Conservation (phyloP, 2,888 invertebrate genomes). For the Ecliptopera silaceata region DNA sequence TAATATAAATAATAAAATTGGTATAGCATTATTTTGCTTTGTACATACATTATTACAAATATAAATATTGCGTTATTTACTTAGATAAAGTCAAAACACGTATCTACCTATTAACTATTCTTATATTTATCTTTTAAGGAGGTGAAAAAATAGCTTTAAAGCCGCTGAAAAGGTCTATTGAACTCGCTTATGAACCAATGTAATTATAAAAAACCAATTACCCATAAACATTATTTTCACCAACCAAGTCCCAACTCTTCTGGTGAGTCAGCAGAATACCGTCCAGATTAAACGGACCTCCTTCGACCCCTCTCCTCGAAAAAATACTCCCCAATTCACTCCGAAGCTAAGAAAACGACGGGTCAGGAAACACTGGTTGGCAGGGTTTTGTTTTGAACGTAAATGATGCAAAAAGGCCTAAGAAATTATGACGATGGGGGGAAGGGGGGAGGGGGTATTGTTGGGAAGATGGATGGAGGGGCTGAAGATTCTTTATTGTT, state of each 20-base stretch:
- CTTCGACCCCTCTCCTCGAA: constrained; percentile 28
- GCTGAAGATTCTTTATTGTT: constrained; percentile 38
- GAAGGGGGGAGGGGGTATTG: constrained; percentile 40
- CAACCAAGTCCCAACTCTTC: constrained; percentile 29
- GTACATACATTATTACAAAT: too few relatives aligned
- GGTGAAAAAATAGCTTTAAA: too few relatives aligned
- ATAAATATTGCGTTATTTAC: too few relatives aligned
- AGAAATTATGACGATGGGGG: constrained; percentile 50
- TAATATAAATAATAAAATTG: too few relatives aligned
- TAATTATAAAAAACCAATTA: not conserved
- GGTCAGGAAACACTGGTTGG: constrained; percentile 46
- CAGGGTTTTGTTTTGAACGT: constrained; percentile 48
- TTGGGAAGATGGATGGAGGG: constrained; percentile 43
- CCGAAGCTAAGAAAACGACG: constrained; percentile 31
- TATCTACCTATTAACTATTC: too few relatives aligned
- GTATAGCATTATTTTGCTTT: too few relatives aligned
- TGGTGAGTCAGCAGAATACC: constrained; percentile 44
- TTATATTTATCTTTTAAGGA: too few relatives aligned
- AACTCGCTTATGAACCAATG: too few relatives aligned
- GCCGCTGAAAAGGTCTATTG: too few relatives aligned
- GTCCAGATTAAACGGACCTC: constrained; percentile 37
- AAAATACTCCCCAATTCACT: constrained; percentile 24
- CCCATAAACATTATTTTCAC: constrained; percentile 15
- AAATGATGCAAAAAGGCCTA: constrained; percentile 56
- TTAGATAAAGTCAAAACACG: too few relatives aligned